phyloP scores from a whole-genome alignment of 2,888 invertebrate genomes.

The Yponomeuta evonymella region DNA sequence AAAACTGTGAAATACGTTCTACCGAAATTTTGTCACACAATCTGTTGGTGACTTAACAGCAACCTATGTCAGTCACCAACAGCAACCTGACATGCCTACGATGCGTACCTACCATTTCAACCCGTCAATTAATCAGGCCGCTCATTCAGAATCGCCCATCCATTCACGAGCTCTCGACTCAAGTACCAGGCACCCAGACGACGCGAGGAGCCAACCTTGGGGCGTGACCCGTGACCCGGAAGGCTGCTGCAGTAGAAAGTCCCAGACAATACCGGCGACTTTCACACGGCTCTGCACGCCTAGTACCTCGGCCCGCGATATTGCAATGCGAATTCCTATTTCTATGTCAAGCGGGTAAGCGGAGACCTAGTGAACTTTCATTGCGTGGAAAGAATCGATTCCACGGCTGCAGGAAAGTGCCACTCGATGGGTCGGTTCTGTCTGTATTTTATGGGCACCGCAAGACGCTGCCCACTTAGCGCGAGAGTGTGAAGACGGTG shows the following conservation, averaged over 20 bases:
- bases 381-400: neutral
- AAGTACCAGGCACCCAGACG: neutral
- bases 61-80: too few species aligned
- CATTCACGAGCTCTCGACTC: neutral
- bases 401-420: neutral
- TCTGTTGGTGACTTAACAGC: too few species aligned
- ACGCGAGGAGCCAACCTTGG: slow-evolving; percentile 6
- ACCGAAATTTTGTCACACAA: too few species aligned
- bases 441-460: neutral
- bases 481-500: neutral
- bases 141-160: neutral
- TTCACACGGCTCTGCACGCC: slow-evolving; percentile 48
- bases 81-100: too few species aligned
- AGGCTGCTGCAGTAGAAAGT: slow-evolving; percentile 45
- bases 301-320: slow-evolving; percentile 32
- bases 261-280: slow-evolving; percentile 45
- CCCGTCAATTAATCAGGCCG: too few species aligned
- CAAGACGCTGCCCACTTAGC: neutral
- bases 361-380: neutral
- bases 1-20: too few species aligned
- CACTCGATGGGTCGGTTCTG: neutral
- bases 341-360: slow-evolving; percentile 8
- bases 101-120: too few species aligned
- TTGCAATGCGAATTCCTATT: slow-evolving; percentile 12
- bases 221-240: slow-evolving; percentile 42